Percentiles rank a stretch among this genome's conserved stretches.
These are phyloP conservation scores for Tachysurus fulvidraco DNA, from an alignment of 2,113 vertebrate genomes.

Conservation along the genomic window DNA sequence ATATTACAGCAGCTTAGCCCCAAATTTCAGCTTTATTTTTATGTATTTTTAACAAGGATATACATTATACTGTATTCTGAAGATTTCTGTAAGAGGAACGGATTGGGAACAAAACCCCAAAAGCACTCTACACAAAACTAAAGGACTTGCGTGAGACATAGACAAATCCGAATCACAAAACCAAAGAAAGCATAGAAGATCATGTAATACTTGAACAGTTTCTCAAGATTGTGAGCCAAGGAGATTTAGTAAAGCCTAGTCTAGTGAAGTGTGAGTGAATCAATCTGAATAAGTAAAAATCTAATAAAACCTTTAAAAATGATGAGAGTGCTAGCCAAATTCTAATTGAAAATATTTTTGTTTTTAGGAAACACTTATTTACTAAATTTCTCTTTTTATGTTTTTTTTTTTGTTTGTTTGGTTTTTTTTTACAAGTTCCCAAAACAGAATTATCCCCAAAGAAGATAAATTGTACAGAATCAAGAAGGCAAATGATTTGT, in stretches of 20 bases:
- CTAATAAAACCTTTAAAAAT: neutral
- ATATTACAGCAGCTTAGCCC: neutral
- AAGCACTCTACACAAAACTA: neutral
- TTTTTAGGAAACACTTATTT: neutral
- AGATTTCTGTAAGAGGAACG: neutral
- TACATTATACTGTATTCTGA: neutral
- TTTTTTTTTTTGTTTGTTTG: too few species aligned
- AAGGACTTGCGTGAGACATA: neutral
- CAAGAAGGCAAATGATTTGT: neutral
- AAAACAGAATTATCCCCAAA: neutral
- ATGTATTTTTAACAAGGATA: neutral
- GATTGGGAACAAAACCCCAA: neutral
- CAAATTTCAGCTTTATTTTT: neutral
- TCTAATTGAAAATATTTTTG: neutral
- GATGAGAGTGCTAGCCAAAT: neutral
- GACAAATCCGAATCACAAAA: neutral
- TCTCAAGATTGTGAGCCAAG: neutral
- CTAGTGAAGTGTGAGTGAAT: neutral
- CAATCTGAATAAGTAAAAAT: neutral
- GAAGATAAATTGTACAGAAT: neutral
- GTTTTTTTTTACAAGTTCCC: slow-evolving; percentile 4
- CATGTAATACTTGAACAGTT: neutral
- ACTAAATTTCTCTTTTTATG: too few species aligned
- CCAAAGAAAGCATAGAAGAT: neutral
- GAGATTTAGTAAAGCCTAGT: neutral